A percentile compares a stretch with the other conserved stretches of the same genome.
phyloP scores from a whole-genome alignment of 2,797 vertebrate genomes.

The Sylvia borin region DNA sequence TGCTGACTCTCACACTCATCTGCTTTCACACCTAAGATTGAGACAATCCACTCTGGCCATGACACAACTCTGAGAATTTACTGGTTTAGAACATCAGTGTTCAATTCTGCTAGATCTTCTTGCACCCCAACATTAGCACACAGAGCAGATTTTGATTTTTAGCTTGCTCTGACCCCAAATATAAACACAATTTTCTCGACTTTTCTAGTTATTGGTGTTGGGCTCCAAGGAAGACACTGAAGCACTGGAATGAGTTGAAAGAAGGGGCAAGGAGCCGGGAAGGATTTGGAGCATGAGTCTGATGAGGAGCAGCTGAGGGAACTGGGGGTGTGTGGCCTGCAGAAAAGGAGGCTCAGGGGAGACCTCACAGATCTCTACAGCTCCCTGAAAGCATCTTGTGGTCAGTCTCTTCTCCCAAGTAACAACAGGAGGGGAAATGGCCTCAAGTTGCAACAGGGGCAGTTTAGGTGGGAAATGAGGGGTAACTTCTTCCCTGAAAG shows the following conservation, averaged over 20 bases:
- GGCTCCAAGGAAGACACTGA: not conserved
- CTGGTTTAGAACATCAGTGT: fast-evolving
- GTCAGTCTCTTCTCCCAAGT: not conserved
- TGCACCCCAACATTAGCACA: not conserved
- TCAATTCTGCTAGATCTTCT: not conserved
- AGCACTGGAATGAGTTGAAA: not conserved
- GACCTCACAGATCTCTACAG: not conserved
- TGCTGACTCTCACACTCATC: not conserved
- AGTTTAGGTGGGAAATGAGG: not conserved
- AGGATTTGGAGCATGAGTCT: not conserved
- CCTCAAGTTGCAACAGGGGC: not conserved
- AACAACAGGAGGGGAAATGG: fast-evolving
- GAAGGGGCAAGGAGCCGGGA: not conserved
- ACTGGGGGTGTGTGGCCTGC: too few species aligned
- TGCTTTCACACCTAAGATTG: not conserved
- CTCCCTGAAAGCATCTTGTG: not conserved
- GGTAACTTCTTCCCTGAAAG: not conserved
- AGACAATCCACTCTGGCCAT: not conserved
- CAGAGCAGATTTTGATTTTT: not conserved
- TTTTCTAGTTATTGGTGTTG: not conserved
- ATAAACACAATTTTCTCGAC: not conserved
- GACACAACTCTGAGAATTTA: not conserved
- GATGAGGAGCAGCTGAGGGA: not conserved
- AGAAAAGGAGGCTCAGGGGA: not conserved
- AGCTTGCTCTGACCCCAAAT: not conserved